Percentiles rank a stretch among this genome's conserved stretches.
These are phyloP conservation scores for Siphlonurus alternatus DNA, from an alignment of 2,888 invertebrate genomes.

Conservation along the genomic window DNA sequence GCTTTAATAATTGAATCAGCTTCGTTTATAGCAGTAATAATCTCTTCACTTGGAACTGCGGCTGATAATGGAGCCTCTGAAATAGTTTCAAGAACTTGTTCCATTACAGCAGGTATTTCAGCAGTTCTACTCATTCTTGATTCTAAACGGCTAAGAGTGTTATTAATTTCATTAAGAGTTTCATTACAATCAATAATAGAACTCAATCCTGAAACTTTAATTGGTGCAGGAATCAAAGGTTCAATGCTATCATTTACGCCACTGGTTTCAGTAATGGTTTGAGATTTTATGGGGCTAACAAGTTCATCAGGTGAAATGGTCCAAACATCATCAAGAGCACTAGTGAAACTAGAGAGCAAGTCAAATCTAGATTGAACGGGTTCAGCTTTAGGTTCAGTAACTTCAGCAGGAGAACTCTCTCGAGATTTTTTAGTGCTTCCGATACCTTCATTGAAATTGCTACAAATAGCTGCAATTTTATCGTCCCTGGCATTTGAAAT, in stretches of 20 bases:
- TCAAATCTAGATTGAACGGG: background rate
- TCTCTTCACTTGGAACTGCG: too few species aligned
- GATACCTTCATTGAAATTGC: background rate
- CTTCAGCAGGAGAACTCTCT: background rate
- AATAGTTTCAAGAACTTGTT: too few species aligned
- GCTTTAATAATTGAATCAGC: too few species aligned
- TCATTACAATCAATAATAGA: background rate
- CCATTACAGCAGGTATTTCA: too few species aligned
- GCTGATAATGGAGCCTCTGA: too few species aligned
- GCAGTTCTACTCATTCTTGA: background rate
- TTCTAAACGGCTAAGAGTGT: background rate
- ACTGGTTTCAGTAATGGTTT: background rate
- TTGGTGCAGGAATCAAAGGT: too few species aligned
- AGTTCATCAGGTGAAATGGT: background rate
- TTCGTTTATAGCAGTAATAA: too few species aligned
- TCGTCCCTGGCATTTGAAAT: background rate
- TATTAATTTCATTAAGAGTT: background rate
- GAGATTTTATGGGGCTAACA: too few species aligned
- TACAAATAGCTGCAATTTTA: background rate
- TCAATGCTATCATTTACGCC: background rate
- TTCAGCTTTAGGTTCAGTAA: background rate
- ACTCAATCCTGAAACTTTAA: background rate
- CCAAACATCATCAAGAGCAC: background rate
- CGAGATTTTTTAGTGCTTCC: background rate
- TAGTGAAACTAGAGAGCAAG: background rate